phyloP scores from a whole-genome alignment of 2,113 vertebrate genomes.

The Balaenoptera acutorostrata region DNA sequence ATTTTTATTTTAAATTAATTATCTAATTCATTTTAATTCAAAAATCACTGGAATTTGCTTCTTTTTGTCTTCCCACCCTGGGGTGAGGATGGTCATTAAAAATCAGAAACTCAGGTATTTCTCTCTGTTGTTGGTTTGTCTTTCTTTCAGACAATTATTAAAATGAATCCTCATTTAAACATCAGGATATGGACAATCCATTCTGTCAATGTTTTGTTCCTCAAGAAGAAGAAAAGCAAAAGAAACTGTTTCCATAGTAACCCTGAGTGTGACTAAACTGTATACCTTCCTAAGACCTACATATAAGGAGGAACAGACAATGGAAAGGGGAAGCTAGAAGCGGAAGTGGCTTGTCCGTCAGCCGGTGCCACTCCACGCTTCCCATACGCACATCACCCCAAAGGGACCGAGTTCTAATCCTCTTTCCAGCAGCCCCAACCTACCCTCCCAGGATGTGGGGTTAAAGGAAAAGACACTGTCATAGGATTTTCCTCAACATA shows the following conservation, averaged over 20 bases:
- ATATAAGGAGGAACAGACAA: not conserved
- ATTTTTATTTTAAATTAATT: conserved; percentile 11
- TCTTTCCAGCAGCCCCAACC: not conserved
- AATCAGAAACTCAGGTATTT: not conserved
- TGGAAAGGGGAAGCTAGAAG: not conserved
- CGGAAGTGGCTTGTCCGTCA: not conserved
- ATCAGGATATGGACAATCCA: not conserved
- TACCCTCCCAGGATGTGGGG: not conserved
- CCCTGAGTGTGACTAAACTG: not conserved
- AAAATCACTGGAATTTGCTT: conserved; percentile 24
- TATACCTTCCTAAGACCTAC: not conserved
- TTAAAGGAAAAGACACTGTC: not conserved
- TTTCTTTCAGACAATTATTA: conserved; percentile 7
- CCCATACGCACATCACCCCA: not conserved
- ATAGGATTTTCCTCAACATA: not conserved
- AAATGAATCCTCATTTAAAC: conserved; percentile 20
- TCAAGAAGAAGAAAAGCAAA: conserved; percentile 3
- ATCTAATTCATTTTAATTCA: not conserved
- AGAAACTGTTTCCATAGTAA: conserved; percentile 31
- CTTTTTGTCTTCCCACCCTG: not conserved
- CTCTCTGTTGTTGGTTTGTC: not conserved
- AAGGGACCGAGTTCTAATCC: not conserved
- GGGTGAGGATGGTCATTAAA: not conserved
- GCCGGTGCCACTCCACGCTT: not conserved
- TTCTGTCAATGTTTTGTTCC: conserved; percentile 9